A percentile compares a stretch with the other conserved stretches of the same genome.
phyloP scores from a whole-genome alignment of 2,797 vertebrate species.

The Pitangus sulphuratus region DNA sequence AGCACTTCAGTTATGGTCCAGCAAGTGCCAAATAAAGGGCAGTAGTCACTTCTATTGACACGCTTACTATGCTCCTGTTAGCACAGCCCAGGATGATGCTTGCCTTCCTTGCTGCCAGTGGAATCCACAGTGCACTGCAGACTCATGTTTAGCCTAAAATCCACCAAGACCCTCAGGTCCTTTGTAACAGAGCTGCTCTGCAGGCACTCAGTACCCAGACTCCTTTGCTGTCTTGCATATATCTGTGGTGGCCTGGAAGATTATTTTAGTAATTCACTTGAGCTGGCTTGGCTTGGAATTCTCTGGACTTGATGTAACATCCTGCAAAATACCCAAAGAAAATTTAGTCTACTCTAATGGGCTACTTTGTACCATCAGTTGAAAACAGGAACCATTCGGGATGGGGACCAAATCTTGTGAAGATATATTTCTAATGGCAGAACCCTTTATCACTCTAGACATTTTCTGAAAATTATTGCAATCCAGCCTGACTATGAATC shows the following conservation, averaged over 20 bases:
- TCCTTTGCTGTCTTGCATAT: neutral
- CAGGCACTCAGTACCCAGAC: neutral
- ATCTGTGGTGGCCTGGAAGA: neutral
- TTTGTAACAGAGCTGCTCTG: neutral
- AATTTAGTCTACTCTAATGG: neutral
- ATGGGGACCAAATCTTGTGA: neutral
- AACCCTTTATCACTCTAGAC: constrained; percentile 27
- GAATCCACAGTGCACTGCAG: accelerated
- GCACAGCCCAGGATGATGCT: neutral
- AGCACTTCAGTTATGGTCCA: neutral
- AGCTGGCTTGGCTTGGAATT: neutral
- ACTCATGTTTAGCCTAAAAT: neutral
- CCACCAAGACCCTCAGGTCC: neutral
- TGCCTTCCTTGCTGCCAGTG: neutral
- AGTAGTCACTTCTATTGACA: neutral
- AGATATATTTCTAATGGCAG: constrained; percentile 15
- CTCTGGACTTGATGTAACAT: neutral
- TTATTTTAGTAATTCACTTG: neutral
- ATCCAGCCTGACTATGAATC: constrained; percentile 31
- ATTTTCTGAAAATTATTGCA: constrained; percentile 42
- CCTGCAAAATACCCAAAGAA: constrained; percentile 7
- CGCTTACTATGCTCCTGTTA: neutral
- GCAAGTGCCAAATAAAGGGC: neutral
- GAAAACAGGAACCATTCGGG: neutral
- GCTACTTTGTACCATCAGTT: constrained; percentile 10